Evolutionary conservation across 1,140 invertebrate species (phyloP).

Genomic region (Diachasmimorpha longicaudata): DNA sequence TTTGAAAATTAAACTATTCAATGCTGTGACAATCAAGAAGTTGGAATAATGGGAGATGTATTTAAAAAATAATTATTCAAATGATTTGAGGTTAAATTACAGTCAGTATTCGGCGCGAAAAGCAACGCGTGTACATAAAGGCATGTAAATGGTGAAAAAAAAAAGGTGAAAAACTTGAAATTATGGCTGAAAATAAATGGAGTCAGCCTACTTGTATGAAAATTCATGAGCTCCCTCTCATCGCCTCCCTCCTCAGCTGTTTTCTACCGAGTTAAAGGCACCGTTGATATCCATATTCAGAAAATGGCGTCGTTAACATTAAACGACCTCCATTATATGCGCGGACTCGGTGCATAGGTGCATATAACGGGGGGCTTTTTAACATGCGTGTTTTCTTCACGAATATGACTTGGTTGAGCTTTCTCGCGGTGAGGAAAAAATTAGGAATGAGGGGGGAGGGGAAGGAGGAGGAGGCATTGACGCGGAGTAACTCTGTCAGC

Average conservation of each 20-base stretch:
- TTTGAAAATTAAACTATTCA: not conserved
- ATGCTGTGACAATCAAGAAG: not conserved
- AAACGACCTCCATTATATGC: slow-evolving; percentile 58
- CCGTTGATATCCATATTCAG: slow-evolving; percentile 57
- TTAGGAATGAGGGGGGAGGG: not conserved
- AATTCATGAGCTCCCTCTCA: slow-evolving; percentile 53
- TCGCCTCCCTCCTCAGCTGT: not conserved
- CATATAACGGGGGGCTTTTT: not conserved
- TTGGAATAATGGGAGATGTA: not conserved
- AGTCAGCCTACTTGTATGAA: slow-evolving; percentile 44
- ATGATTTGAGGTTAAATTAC: not conserved
- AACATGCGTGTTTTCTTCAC: not conserved
- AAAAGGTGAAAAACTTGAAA: slow-evolving; percentile 10
- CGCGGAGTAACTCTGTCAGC: slow-evolving; percentile 24
- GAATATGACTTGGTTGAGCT: slow-evolving; percentile 10
- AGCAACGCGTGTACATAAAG: not conserved
- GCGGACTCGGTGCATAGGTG: slow-evolving; percentile 17
- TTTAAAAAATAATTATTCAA: not conserved
- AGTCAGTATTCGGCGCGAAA: not conserved
- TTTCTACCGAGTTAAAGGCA: slow-evolving; percentile 35
- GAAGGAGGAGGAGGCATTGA: not conserved
- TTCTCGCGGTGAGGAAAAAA: not conserved
- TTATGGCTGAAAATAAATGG: slow-evolving; percentile 4
- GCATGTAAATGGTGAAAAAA: slow-evolving; percentile 5
- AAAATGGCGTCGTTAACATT: slow-evolving; percentile 63